Evolutionary conservation across 2,113 vertebrate species (phyloP).

Genomic region (Chloroceryle aenea): DNA sequence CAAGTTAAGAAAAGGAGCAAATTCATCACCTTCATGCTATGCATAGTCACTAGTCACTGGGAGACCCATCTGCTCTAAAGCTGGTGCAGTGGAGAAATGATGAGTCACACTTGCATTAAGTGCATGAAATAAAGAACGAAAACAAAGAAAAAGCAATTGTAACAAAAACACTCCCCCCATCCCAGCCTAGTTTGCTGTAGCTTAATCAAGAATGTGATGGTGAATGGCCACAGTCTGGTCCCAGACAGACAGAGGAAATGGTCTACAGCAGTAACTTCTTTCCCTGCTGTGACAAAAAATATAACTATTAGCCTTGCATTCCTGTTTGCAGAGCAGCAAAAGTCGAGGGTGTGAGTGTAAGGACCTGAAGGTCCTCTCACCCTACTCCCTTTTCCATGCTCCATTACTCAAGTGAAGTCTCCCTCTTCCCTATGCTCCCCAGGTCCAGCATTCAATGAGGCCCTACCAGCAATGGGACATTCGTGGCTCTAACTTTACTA

Average conservation of each 20-base stretch:
- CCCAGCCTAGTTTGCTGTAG: neutral
- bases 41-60: no score
- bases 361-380: neutral
- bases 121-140: neutral
- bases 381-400: neutral
- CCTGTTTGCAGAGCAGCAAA: neutral
- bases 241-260: neutral
- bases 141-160: neutral
- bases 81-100: neutral
- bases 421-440: accelerated
- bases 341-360: neutral
- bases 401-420: neutral
- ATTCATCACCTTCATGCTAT: neutral
- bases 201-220: neutral
- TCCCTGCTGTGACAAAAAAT: neutral
- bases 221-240: neutral
- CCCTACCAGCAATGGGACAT: neutral
- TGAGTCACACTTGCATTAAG: neutral
- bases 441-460: neutral
- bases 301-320: neutral
- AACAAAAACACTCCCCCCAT: no score
- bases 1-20: neutral
- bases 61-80: neutral
- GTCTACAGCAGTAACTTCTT: neutral
- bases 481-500: accelerated